A percentile compares a stretch with the other conserved stretches of the same genome.
These are phyloP conservation scores for Macroglossus sobrinus DNA, from an alignment of 2,113 vertebrate species.

Conservation along the genomic window DNA sequence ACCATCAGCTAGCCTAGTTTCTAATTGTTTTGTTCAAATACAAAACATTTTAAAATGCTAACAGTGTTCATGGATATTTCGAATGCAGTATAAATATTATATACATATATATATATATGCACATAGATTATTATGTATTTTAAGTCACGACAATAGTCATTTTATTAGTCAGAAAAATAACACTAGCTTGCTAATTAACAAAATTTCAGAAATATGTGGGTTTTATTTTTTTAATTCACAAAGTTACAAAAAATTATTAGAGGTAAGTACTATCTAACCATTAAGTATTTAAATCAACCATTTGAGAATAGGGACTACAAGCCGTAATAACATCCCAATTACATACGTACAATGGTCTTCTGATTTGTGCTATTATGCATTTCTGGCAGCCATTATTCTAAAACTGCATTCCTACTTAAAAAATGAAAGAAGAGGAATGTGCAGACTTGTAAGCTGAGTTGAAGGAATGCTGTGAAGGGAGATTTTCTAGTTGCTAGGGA, in stretches of 20 bases:
- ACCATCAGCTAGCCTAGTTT: not conserved
- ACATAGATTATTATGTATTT: not conserved
- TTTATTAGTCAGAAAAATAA: constrained; percentile 34
- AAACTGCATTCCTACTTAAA: constrained; percentile 74
- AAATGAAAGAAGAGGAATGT: constrained; percentile 75
- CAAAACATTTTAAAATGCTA: not conserved
- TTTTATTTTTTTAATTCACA: not conserved
- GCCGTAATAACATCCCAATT: constrained; percentile 43
- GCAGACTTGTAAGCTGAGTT: constrained; percentile 74
- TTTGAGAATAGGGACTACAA: not conserved
- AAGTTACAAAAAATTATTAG: constrained; percentile 30
- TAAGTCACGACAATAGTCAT: not conserved
- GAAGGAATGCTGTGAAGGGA: constrained; percentile 65
- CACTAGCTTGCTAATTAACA: not conserved
- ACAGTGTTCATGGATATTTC: not conserved
- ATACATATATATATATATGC: not conserved
- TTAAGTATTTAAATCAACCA: constrained; percentile 35
- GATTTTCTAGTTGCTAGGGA: constrained; percentile 77
- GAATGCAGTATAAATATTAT: not conserved
- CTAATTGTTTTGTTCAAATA: not conserved
- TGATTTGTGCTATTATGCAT: constrained; percentile 69
- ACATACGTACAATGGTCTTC: constrained; percentile 40
- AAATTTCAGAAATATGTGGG: not conserved
- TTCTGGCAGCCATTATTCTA: constrained; percentile 66
- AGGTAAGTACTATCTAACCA: constrained; percentile 16